Evolutionary conservation across 1,140 invertebrate species (phyloP).

Genomic region (Asobara japonica): DNA sequence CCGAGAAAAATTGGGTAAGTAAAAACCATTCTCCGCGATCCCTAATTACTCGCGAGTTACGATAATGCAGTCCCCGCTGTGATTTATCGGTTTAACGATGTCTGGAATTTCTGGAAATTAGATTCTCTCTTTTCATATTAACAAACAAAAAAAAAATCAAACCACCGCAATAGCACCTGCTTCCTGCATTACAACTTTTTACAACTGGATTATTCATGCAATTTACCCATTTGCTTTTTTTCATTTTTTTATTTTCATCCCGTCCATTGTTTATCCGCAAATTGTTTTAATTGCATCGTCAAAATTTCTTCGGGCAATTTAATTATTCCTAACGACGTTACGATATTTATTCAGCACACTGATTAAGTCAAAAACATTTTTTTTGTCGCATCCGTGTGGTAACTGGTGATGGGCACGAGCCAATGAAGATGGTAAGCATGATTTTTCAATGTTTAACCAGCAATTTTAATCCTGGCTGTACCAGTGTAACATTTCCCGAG

Average conservation of each 20-base stretch:
- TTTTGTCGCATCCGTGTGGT: background rate
- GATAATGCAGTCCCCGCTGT: slow-evolving; percentile 22
- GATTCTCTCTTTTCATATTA: background rate
- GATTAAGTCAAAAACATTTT: background rate
- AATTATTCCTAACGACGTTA: background rate
- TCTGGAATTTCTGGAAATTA: slow-evolving; percentile 19
- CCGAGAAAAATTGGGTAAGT: background rate
- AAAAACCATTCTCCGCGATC: background rate
- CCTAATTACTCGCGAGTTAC: slow-evolving; percentile 35
- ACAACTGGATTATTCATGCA: slow-evolving; percentile 3
- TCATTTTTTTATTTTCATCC: background rate
- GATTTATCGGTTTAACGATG: slow-evolving; percentile 28
- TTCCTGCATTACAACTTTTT: slow-evolving; percentile 5
- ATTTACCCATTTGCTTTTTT: background rate
- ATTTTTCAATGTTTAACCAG: slow-evolving; percentile 15
- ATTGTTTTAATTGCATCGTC: slow-evolving; percentile 7
- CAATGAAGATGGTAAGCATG: background rate
- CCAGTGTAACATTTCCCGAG: slow-evolving; percentile 54
- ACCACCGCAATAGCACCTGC: background rate
- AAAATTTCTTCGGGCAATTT: slow-evolving; percentile 4
- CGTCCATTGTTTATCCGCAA: background rate
- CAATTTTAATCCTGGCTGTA: slow-evolving; percentile 39
- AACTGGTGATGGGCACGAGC: background rate
- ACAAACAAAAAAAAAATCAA: background rate
- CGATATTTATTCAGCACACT: slow-evolving; percentile 1